Evolutionary conservation across 1,140 invertebrate species (phyloP), one percentile per base, ranked within the genome.

Genomic region (Drosophila littoralis): DNA sequence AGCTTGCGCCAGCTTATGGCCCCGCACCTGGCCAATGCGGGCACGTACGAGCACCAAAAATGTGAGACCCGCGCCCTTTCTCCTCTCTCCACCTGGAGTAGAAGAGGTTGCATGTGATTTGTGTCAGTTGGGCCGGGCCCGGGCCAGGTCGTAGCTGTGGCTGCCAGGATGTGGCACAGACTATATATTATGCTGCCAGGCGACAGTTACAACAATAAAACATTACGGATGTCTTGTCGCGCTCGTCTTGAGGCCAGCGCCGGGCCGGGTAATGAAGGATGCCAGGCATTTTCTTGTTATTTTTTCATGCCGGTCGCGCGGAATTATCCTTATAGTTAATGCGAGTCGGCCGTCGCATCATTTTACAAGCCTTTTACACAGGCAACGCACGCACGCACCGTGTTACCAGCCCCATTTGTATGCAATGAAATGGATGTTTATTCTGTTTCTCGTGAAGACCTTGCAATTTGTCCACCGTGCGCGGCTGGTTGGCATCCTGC

Each of bases 131-230:
- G 36, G 43, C 33, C 40, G 65, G 74, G 66, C 2, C 35, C 9
- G 28, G 35, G 32, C 45, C 10, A 17, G 40, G 33, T 32, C 42
- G 12, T n/a, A n/a, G 46, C 59, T 28, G 52, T 61, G 58, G 51
- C 36, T 54, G 65, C 45, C 75, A 75, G 82, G 81, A 73, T 86
- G 59, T 72, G 78, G 57, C 66, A 61, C 83, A 67, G 83, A 88
- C 83, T 89, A 88, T 88, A 89, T 88, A 89, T 88, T 89, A 88
- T 78, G 77, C 74, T 74, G 77, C 66, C 75, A 55, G 73, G 80
- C 84, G 84, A 89, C 84, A 89, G 77, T 84, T 89, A 89, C 84
- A 84, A 89, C 84, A 89, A 90, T 89, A 88, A 88, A 88, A 83
- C 83, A 88, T 89, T 88, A 83, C 79, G 79, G 79, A 86, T 79